Evolutionary conservation across 2,797 vertebrate genomes (phyloP).

Genomic region (Ficedula albicollis): DNA sequence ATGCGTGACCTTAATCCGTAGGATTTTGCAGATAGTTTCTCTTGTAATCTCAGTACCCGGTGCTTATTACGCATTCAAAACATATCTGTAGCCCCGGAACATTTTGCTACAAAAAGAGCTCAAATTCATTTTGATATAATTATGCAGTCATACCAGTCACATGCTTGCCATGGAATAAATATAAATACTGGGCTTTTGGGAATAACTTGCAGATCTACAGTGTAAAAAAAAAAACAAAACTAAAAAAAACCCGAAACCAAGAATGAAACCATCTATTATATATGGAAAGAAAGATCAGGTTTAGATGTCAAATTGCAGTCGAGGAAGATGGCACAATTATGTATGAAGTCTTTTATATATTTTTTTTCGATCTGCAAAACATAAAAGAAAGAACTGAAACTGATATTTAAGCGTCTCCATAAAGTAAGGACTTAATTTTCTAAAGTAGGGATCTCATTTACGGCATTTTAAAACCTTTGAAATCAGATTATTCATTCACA

Average conservation of each 20-base stretch:
- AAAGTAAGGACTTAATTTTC: background rate
- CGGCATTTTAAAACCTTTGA: background rate
- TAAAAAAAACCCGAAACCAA: background rate
- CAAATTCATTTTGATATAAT: constrained; percentile 7
- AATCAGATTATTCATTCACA: background rate
- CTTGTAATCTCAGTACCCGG: constrained; percentile 14
- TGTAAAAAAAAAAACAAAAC: background rate
- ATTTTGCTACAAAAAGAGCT: constrained; percentile 30
- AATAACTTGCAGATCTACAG: background rate
- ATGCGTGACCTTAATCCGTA: constrained; percentile 36
- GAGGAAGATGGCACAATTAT: background rate
- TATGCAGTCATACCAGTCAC: constrained; percentile 12
- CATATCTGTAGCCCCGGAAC: background rate
- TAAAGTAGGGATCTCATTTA: background rate
- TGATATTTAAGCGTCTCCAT: background rate
- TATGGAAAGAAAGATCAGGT: background rate
- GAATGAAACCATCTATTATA: background rate
- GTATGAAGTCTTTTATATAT: background rate
- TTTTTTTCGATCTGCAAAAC: background rate
- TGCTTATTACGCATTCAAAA: constrained; percentile 2
- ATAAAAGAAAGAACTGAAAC: background rate
- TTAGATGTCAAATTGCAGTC: background rate
- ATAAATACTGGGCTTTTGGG: constrained; percentile 11
- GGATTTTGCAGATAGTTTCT: constrained; percentile 25
- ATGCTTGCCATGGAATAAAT: constrained; percentile 31